Evolutionary conservation across 35 echinoderm and acorn worm genomes (phyloP), one percentile per base, ranked within the genome.

Genomic region (Stichopus chloronotus): DNA sequence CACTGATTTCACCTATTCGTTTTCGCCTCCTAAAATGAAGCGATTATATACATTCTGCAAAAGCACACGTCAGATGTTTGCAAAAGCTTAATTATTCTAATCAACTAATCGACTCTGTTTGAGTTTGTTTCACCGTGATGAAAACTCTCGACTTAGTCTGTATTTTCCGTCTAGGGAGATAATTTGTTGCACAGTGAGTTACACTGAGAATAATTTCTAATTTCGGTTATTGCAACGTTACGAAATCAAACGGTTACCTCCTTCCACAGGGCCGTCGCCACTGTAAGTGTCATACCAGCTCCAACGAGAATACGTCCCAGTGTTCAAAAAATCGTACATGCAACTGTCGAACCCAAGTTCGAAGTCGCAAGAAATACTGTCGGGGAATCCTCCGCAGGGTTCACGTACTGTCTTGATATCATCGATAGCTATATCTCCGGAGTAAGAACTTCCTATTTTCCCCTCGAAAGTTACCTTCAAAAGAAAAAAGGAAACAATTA

Each of bases 391-490:
- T 4, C 72, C 81, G 63, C 96, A 98, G 4, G 96, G 96, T 71
- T 91, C 57, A 63, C 92, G 92, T 1, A 94, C 10, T 23, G 95
- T 84, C 59, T 8, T 57, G 20, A 98, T 96, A 81, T 98, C 97
- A 86, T 98, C 97, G 25, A 98, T 76, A 21, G 97, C 97, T 69
- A 98, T 96, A 72, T 98, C 97, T 52, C 95, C 94, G 14, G 55
- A 54, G 8, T 82, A 90, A 7, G 91, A 72, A 5, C 56, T 59
- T 17, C 97, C 97, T 13, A 98, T 88, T 4, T 83, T 57, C 1
- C 92, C 97, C 87, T 98, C 95, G 55, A 98, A 96, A 79, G 25
- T 63, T 21, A 98, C 87, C 97, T 98, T 22, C 0, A 89, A 71
- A 24, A 24, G 19, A 0, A 83, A 14, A 83, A 57, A 83, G 9